Percentiles rank a stretch among this genome's conserved stretches.
These are phyloP conservation scores for Spodoptera littoralis DNA, from an alignment of 2,888 invertebrate species.

Conservation along the genomic window DNA sequence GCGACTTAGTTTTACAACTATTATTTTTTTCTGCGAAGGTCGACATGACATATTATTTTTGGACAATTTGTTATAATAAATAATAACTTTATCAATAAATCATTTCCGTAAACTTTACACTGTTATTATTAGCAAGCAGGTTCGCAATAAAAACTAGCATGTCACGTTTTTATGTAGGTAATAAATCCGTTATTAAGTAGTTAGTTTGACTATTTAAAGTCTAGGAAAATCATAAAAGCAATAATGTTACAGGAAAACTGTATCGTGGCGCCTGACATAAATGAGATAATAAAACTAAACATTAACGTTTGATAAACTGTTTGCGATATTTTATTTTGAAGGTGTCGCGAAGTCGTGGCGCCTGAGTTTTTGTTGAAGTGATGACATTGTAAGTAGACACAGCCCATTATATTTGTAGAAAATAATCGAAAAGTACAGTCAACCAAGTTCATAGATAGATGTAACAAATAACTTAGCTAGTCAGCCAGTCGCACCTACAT, in stretches of 20 bases:
- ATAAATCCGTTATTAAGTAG: too few species aligned
- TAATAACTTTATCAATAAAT: conserved; percentile 16
- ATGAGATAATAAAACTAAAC: conserved; percentile 35
- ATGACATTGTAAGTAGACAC: not conserved
- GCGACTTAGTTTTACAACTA: conserved; percentile 22
- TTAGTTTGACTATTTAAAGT: not conserved
- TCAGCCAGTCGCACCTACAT: too few species aligned
- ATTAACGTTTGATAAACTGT: conserved; percentile 34
- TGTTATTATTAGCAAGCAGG: too few species aligned
- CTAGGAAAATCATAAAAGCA: not conserved
- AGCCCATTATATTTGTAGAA: not conserved
- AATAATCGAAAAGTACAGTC: too few species aligned
- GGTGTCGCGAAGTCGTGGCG: not conserved
- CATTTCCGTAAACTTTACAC: not conserved
- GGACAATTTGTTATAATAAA: conserved; percentile 4
- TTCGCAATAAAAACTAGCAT: too few species aligned
- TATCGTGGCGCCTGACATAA: conserved; percentile 31
- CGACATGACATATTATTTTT: conserved; percentile 18
- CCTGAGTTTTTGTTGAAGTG: not conserved
- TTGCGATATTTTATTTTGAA: conserved; percentile 22
- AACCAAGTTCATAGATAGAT: too few species aligned
- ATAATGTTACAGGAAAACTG: conserved; percentile 5
- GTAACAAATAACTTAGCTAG: too few species aligned
- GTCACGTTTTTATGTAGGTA: too few species aligned
- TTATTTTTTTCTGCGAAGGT: conserved; percentile 26